Base-by-base conservation (phyloP, 2,113 vertebrate species). In the Chlorodrepanis virens region DNA sequence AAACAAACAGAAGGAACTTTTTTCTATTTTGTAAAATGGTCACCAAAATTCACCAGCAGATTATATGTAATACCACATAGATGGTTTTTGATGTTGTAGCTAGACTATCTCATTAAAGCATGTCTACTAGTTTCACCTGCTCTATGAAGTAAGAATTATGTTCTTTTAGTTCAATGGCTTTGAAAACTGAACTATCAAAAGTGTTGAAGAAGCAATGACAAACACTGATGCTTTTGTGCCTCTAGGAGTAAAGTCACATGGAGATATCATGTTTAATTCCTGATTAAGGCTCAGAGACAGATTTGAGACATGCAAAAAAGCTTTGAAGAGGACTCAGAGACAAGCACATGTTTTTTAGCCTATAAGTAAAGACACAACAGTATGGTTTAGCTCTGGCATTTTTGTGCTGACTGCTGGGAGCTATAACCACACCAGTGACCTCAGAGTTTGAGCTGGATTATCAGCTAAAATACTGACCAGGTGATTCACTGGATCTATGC, bases 51-150 rank as follows among this genome's bases (percentile, higher is more conserved):
- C 4, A 28, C 9, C 5, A 57, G 7, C 6, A 31, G 23, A 10
- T 57, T 44, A 54, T 47, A 12, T 37, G 11, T 33, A 22, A 50
- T 50, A 16, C 2, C 0, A 42, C 15, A 23, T 37, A 22, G 2
- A 15, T 8, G 2, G 11, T 44, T 7, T 40, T 68, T 23, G 9
- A 63, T 59, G 85, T 14, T 64, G 15, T 71, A 83, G 24, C 10
- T 72, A 39, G 9, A 60, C 77, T 61, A 63, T 33, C 5, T 64
- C 0, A 7, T 50, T 88, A 29, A 45, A 59, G 9, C 15, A 6
- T 27, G 7, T 40, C 3, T 47, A 1, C 5, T 77, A 16, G 3
- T 24, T 20, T 28, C 0, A 31, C 16, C 9, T 42, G 8, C 15
- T 70, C 6, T 45, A 15, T 33, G 23, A n/a, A 7, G 16, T 2